These are phyloP conservation scores for human (Homo sapiens) DNA, from an alignment of 2,113 vertebrate genomes.

Conservation along the genomic window GRCh38 chr16:68074501-68075000, in stretches of 20 bases:
- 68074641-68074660: neutral
- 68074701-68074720: neutral
- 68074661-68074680: neutral
- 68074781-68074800: neutral
- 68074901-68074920: conserved; percentile 21
- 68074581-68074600: neutral
- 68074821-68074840: neutral
- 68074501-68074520: neutral
- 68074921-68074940: neutral
- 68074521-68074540: neutral
- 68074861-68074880: neutral
- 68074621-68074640: neutral
- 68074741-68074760: conserved; percentile 22
- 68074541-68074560: neutral
- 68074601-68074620: neutral
- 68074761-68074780: neutral
- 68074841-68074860: neutral
- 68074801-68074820: neutral
- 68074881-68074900: neutral
- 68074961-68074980: conserved; percentile 25
- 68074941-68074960: neutral
- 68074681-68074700: neutral
- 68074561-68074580: neutral
- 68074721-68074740: neutral
- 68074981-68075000: neutral